Evolutionary conservation across 1,140 invertebrate genomes (phyloP), one percentile per base, ranked within the genome.

Genomic region (Mycetomoellerius zeteki): DNA sequence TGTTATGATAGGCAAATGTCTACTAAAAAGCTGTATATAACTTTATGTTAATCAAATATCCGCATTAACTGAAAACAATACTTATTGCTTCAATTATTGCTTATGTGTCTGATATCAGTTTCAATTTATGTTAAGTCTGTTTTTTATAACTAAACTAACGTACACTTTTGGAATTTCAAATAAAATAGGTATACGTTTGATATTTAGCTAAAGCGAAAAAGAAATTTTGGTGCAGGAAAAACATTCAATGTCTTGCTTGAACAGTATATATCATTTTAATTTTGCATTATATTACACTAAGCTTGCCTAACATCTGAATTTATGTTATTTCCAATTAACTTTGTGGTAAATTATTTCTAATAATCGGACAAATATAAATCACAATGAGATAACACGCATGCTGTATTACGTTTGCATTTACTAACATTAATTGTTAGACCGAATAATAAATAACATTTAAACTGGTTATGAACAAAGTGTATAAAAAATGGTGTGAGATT

Each of bases 251-350:
- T 65, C n/a, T 37, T 65, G 4, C 7, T 30, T 12, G 16, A 71
- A 7, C 1, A 52, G 7, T 60, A 33, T 19, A 37, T 12, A 8
- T 62, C 8, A 7, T 47, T 62, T 43, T 43, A 43, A 43, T 43
- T 60, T 76, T 24, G 19, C 16, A 77, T 62, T 60, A 86, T 58
- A 10, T 75, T 76, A 50, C 14, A 62, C 10, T 69, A 47, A 82
- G n/a, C n/a, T 64, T n/a, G n/a, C 12, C 56, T 71, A 56, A 71
- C 0, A 30, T n/a, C 19, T 52, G 21, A 14, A 10, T 54, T 54
- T 54, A 33, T 30, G 16, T 21, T 19, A 54, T 43, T 71, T 0
- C 5, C 16, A 52, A 47, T 58, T 58, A 72, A 58, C 19, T 47
- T 73, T 43, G 14, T 47, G 14, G 47, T 30, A 16, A 82, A 47